Conservation (phyloP, 2,888 invertebrate genomes). For the Junonia oenone region DNA sequence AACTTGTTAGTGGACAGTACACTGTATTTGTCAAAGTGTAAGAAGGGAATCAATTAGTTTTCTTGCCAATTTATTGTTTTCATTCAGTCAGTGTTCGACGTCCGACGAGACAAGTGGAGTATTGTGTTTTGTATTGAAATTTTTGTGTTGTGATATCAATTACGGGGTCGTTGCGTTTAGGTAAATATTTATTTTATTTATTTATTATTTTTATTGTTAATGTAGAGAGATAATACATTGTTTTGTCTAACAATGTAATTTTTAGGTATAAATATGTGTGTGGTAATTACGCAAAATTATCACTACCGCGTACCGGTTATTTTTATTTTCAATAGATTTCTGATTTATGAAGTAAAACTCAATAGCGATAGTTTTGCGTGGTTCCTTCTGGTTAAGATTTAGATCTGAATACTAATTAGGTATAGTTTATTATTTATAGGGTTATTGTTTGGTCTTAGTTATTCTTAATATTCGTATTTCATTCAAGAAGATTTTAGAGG, state of each 20-base stretch:
- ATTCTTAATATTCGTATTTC: no score
- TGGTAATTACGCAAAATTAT: no score
- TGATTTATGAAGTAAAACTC: no score
- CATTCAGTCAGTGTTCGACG: slow-evolving; percentile 36
- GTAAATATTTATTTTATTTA: slow-evolving; percentile 21
- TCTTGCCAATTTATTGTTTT: slow-evolving; percentile 38
- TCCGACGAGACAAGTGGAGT: slow-evolving; percentile 29
- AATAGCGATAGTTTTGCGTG: no score
- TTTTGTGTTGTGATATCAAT: slow-evolving; percentile 6
- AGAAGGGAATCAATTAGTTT: slow-evolving; percentile 34
- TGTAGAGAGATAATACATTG: background rate
- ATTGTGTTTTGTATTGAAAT: slow-evolving; percentile 22
- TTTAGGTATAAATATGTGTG: background rate
- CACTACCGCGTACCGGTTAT: no score
- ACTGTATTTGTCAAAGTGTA: slow-evolving; percentile 21
- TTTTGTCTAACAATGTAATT: background rate
- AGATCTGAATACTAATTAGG: no score
- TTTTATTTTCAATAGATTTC: no score
- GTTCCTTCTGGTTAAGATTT: no score
- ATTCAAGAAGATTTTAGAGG: no score
- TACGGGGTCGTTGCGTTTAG: slow-evolving; percentile 23
- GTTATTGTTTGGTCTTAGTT: no score
- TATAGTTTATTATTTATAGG: no score
- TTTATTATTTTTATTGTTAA: background rate
- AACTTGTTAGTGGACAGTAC: slow-evolving; percentile 8